Evolutionary conservation across 2,113 vertebrate genomes (phyloP).

Genomic region (Clarias batrachus): DNA sequence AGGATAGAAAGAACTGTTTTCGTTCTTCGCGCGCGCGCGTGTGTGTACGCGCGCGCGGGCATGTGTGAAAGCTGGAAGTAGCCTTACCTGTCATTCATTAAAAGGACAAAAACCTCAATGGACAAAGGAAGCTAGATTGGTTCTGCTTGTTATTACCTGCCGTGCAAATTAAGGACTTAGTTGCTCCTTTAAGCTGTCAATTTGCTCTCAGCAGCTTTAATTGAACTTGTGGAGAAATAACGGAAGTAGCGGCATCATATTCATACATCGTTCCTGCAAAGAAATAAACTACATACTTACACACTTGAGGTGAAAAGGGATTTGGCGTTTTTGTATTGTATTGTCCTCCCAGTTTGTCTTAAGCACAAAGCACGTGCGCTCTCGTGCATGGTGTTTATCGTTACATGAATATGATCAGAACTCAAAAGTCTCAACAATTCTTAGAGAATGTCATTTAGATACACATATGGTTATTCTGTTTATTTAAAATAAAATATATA

Average conservation of each 20-base stretch:
- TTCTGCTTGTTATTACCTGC: slow-evolving; percentile 81
- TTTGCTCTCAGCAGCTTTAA: slow-evolving; percentile 67
- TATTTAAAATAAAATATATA: neutral
- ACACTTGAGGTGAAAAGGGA: slow-evolving; percentile 94
- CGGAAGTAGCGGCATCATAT: slow-evolving; percentile 32
- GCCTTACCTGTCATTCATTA: slow-evolving; percentile 82
- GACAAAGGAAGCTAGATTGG: slow-evolving; percentile 75
- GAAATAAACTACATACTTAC: slow-evolving; percentile 45
- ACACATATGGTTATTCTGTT: neutral
- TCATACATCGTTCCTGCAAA: neutral
- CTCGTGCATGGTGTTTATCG: slow-evolving; percentile 90
- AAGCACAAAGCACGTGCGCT: slow-evolving; percentile 93
- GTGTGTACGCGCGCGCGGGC: slow-evolving; percentile 10
- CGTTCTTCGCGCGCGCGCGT: slow-evolving; percentile 56
- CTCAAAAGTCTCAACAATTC: neutral
- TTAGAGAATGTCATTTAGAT: neutral
- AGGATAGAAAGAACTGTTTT: slow-evolving; percentile 65
- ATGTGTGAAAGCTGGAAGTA: slow-evolving; percentile 81
- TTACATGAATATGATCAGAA: slow-evolving; percentile 85
- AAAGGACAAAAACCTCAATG: slow-evolving; percentile 76
- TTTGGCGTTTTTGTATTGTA: slow-evolving; percentile 98
- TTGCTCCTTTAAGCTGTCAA: slow-evolving; percentile 72
- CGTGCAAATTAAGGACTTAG: slow-evolving; percentile 77
- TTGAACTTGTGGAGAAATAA: slow-evolving; percentile 63
- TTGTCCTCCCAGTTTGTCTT: slow-evolving; percentile 94